These are phyloP conservation scores for Arizona elegans DNA, from an alignment of 2,113 vertebrate genomes.

Conservation along the genomic window DNA sequence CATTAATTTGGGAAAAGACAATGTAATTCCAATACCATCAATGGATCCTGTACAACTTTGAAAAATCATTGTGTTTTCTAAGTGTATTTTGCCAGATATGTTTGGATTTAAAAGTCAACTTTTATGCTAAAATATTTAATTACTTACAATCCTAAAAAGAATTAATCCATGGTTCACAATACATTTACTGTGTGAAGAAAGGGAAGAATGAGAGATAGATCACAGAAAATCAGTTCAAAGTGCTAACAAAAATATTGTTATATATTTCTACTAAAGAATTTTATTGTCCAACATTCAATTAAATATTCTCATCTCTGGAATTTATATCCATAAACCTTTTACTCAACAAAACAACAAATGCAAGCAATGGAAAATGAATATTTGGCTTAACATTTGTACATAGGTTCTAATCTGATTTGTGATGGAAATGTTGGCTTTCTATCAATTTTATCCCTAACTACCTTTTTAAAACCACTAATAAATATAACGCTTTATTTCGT, in stretches of 20 bases:
- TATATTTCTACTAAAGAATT: not conserved
- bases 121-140: constrained; percentile 3
- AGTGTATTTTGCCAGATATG: constrained; percentile 28
- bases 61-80: not conserved
- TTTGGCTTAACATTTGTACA: not conserved
- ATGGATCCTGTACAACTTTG: not conserved
- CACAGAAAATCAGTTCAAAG: not conserved
- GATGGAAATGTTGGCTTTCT: not conserved
- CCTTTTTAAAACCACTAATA: not conserved
- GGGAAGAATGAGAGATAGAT: not conserved
- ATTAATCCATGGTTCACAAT: not conserved
- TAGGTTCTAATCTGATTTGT: not conserved
- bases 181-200: not conserved
- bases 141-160: not conserved
- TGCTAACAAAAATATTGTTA: not conserved
- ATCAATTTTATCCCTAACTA: not conserved
- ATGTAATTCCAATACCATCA: not conserved
- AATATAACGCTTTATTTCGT: not conserved
- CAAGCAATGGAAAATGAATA: not conserved
- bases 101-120: constrained; percentile 9
- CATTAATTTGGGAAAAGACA: not conserved
- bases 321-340: not conserved
- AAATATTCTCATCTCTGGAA: not conserved
- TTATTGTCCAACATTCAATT: not conserved
- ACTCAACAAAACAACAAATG: not conserved